Base-by-base conservation (phyloP, 2,888 invertebrate species). In the Diloba caeruleocephala region DNA sequence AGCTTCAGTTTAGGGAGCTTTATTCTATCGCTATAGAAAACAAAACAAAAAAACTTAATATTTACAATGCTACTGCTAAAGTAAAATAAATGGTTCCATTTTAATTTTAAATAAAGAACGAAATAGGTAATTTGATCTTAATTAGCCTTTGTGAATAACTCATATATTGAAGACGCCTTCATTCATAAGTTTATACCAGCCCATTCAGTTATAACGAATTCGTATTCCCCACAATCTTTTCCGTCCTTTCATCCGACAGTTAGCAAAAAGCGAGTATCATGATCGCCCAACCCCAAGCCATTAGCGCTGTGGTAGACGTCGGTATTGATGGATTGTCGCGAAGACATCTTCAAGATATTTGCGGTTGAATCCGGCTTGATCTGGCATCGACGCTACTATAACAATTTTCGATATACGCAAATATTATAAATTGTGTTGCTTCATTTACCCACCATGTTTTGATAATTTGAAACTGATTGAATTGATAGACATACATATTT, bases 241-340 rank as follows among this genome's bases (percentile, higher is more conserved):
- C 33, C 68, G 33, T 59, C 67, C 50, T 38, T 62, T 60, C 38
- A 48, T 33, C 25, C 41, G 36, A 48, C 66, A 38, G 45, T 54
- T 65, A 41, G 45, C 54, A 66, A 60, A 60, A 61, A 59, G 41
- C 48, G 58, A 51, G 54, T 60, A 56, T 69, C 57, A 60, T 64
- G 68, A 69, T 50, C 53, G 36, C 49, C 51, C 52, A 37, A 46
- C 17, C 52, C 51, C 23, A 29, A 43, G 67, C 77, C 79, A 76
- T 81, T 79, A 78, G 68, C 68, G 63, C 43, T 45, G 26, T 60
- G 67, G 66, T 74, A 59, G 60, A 67, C 65, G 74, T 77, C 74
- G 52, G 63, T 58, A 72, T 75, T 81, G 81, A 78, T 79, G 73
- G 78, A 80, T 80, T 48, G 66, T 49, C 38, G 49, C 12, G 41